Evolutionary conservation across 2,113 vertebrate genomes (phyloP).

Genomic region (Tychaedon coryphoeus): DNA sequence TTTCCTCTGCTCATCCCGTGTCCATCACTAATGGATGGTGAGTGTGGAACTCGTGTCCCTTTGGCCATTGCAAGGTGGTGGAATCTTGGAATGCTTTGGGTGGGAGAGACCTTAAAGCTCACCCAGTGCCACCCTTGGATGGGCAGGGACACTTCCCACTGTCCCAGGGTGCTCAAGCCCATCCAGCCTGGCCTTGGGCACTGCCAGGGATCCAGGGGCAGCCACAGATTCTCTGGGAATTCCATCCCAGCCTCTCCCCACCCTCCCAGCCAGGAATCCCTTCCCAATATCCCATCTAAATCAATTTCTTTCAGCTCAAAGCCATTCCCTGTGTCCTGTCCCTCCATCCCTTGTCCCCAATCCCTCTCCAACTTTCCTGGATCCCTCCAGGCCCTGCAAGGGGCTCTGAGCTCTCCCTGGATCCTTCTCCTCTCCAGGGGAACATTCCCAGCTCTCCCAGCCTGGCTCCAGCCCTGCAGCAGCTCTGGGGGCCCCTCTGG

Average conservation of each 20-base stretch:
- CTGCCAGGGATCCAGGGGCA: not conserved
- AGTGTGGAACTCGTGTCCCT: not conserved
- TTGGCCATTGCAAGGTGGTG: not conserved
- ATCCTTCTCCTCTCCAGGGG: not conserved
- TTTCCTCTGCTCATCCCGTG: not conserved
- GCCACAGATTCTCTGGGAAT: not conserved
- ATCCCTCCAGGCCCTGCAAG: not conserved
- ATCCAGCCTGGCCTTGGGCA: accelerated
- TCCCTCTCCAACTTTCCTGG: not conserved
- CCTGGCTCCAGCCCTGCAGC: not conserved
- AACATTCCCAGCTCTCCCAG: not conserved
- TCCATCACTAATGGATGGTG: accelerated
- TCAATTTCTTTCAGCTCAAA: too few species aligned
- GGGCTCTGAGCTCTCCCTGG: not conserved
- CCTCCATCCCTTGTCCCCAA: not conserved
- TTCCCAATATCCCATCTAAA: not conserved
- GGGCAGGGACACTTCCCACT: not conserved
- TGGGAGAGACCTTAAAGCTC: accelerated
- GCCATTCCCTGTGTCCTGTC: not conserved
- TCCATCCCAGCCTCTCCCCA: not conserved
- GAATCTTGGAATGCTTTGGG: not conserved
- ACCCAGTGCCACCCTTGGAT: not conserved
- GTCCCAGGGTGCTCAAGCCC: not conserved
- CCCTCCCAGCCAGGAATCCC: not conserved
- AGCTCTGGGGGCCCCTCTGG: accelerated